Base-by-base conservation (phyloP, 2,797 vertebrate species). In the Macroramphosus scolopax region DNA sequence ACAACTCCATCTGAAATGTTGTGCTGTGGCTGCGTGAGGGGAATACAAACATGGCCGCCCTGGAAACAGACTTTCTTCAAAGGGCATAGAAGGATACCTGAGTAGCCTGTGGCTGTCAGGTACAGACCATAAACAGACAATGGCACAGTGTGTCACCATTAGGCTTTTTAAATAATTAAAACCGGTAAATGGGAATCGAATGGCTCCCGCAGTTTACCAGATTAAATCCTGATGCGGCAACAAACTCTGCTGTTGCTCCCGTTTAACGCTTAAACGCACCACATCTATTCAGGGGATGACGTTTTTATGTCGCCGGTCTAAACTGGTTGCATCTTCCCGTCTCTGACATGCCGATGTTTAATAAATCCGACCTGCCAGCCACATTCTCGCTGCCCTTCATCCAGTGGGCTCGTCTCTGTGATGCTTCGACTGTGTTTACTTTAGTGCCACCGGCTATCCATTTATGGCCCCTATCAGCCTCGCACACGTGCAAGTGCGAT, bases 381-480 rank as follows among this genome's bases (percentile, higher is more conserved):
- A 15, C 31, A 37, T 54, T 61, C 39, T 42, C 17, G 37, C 45
- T 62, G 53, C 45, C 43, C 55, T 72, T 53, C 42, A 44, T 55
- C 44, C 32, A 45, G 18, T 31, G 38, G 42, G 12, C 16, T 38
- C 17, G 43, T 20, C 30, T 53, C 10, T 8, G 20, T 46, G 31
- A 17, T 26, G 39, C 60, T 72, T 2, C 40, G 61, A 51, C 37
- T 39, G 28, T 16, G 34, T 61, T 62, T 39, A 41, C 41, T 58
- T 30, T 29, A 13, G 59, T 46, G 69, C 51, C 53, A 66, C 43
- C 62, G 63, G 71, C 71, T 59, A 54, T 58, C 47, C 34, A 44
- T 67, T 72, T 59, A 68, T 66, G 64, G 67, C 58, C 63, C 36
- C 65, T 77, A 79, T 84, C 84, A 78, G 66, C 51, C 34, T 68